Evolutionary conservation across 2,888 invertebrate species (phyloP).

Genomic region (Tuta absoluta): DNA sequence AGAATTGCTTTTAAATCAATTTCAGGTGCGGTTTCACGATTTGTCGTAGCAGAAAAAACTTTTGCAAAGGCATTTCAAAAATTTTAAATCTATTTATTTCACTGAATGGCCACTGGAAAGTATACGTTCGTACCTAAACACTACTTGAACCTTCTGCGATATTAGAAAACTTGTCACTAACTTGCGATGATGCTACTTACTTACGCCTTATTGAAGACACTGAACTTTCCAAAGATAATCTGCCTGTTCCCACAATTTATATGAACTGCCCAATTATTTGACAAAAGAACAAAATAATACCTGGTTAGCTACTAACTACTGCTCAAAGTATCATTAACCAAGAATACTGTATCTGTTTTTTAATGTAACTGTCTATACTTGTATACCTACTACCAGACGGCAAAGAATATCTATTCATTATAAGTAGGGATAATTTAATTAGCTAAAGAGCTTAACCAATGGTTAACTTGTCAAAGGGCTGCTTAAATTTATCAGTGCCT

Average conservation of each 20-base stretch:
- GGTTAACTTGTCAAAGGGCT: constrained; percentile 13
- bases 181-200: constrained; percentile 2
- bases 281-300: not conserved
- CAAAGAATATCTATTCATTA: not conserved
- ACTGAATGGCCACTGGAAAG: not conserved
- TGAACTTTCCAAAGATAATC: not conserved
- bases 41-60: no score
- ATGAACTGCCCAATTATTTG: not conserved
- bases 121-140: not conserved
- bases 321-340: not conserved
- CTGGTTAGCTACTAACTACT: not conserved
- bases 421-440: not conserved
- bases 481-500: constrained; percentile 3
- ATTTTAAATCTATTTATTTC: no score
- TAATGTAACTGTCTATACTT: not conserved
- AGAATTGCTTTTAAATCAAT: no score
- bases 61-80: no score
- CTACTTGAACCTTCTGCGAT: not conserved
- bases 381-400: not conserved
- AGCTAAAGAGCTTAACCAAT: not conserved
- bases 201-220: not conserved
- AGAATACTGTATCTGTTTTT: not conserved
- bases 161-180: not conserved
- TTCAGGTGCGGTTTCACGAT: no score
- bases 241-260: not conserved